Evolutionary conservation across 2,113 vertebrate genomes (phyloP), one percentile per base, ranked within the genome.

Genomic region (Athene noctua): DNA sequence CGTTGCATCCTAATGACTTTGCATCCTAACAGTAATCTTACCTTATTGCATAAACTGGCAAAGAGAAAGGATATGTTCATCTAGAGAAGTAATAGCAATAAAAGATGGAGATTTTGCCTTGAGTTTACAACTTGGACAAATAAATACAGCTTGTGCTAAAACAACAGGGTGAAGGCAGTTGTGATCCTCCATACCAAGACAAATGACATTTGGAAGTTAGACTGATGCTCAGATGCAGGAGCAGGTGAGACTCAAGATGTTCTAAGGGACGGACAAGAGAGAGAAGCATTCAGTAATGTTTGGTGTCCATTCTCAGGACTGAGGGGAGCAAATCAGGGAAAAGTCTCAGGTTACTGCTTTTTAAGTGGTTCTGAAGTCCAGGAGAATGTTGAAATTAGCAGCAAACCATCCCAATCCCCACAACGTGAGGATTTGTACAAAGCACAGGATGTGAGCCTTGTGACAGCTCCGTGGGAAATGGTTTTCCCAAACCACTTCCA

Each of bases 31-130:
- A 85, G 66, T 10, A 92, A 55, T 81, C 71, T 91, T 72, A 51
- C 32, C 17, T 23, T 79, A 44, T 88, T 92, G 92, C 89, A 83
- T 82, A 86, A 97, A 91, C 46, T 52, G 63, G 6, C 66, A 82
- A 96, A 91, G 73, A 74, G 62, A 81, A 96, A 97, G 78, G 89
- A 95, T 96, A 90, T 18, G 30, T 46, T 92, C 7, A 40, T 90
- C 62, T 80, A 36, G 73, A 88, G 77, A 89, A 80, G 25, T 23
- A 82, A 80, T 13, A 82, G 38, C 18, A 73, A 70, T 19, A 77
- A 90, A 90, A 95, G 47, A 40, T 14, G 18, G 38, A 91, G 26
- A 91, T 67, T 79, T 27, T 81, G 75, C 40, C 44, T 61, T 55
- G 40, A 67, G 38, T 72, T 66, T 62, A 71, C n/a, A 80, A 73